Evolutionary conservation across 2,888 invertebrate genomes (phyloP).

Genomic region (Eupithecia pulchellata): DNA sequence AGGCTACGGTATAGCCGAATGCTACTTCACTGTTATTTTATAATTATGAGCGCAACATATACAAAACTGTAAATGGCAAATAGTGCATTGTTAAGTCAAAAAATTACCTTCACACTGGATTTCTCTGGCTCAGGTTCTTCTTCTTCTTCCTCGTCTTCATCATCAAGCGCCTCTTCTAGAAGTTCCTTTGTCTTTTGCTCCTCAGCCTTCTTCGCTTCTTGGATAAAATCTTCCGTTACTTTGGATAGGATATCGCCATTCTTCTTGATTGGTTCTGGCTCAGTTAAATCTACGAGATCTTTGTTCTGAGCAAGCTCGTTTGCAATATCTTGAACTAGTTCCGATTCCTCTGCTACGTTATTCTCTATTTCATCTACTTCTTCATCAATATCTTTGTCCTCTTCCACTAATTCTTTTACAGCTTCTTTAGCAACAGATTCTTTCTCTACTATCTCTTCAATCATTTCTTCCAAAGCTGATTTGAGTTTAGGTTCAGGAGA

Average conservation of each 20-base stretch:
- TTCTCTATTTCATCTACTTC: slow-evolving; percentile 24
- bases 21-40: background rate
- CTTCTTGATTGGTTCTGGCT: slow-evolving; percentile 51
- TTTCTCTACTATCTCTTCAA: slow-evolving; percentile 21
- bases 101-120: slow-evolving; percentile 76
- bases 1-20: background rate
- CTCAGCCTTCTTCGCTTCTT: slow-evolving; percentile 54
- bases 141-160: slow-evolving; percentile 58
- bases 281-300: slow-evolving; percentile 54
- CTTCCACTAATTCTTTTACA: slow-evolving; percentile 25
- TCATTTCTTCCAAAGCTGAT: slow-evolving; percentile 39
- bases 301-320: slow-evolving; percentile 27
- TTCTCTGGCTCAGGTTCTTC: slow-evolving; percentile 63
- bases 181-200: slow-evolving; percentile 68
- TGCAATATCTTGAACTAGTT: slow-evolving; percentile 40
- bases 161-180: slow-evolving; percentile 71
- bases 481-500: slow-evolving; percentile 40
- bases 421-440: slow-evolving; percentile 19
- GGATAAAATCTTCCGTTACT: slow-evolving; percentile 65
- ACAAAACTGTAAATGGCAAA: background rate
- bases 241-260: slow-evolving; percentile 59
- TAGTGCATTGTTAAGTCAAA: background rate
- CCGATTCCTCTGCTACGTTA: slow-evolving; percentile 28
- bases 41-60: background rate
- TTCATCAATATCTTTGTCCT: slow-evolving; percentile 34